Evolutionary conservation across 2,888 invertebrate genomes (phyloP).

Genomic region (Apantesis nais): DNA sequence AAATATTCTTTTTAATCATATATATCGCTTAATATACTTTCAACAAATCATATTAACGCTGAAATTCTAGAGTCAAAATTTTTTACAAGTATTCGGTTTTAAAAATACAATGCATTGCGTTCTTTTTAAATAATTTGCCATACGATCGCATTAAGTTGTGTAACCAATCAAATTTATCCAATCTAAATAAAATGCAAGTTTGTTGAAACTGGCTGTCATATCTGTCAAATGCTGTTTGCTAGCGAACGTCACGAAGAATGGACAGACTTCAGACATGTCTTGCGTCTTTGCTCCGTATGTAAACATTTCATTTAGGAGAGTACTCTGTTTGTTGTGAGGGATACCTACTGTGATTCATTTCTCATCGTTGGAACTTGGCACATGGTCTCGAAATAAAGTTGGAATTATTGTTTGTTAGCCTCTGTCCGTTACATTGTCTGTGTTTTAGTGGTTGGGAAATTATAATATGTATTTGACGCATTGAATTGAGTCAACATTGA

Average conservation of each 20-base stretch:
- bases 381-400: background rate
- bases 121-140: background rate
- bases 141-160: background rate
- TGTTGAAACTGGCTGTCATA: background rate
- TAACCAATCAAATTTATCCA: background rate
- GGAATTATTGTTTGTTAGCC: background rate
- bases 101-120: background rate
- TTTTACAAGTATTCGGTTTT: background rate
- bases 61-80: background rate
- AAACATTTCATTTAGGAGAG: conserved; percentile 1
- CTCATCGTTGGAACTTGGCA: conserved; percentile 7
- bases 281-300: background rate
- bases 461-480: background rate
- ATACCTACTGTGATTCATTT: background rate
- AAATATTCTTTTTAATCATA: too few species aligned
- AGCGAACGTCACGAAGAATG: background rate
- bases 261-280: background rate
- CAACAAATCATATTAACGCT: background rate
- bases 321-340: background rate
- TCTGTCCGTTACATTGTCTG: background rate
- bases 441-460: background rate
- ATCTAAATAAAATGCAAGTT: background rate
- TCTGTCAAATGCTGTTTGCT: background rate
- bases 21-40: too few species aligned
- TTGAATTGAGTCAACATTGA: background rate